Evolutionary conservation across 1,140 invertebrate species (phyloP).

Genomic region (Scylla paramamosain): DNA sequence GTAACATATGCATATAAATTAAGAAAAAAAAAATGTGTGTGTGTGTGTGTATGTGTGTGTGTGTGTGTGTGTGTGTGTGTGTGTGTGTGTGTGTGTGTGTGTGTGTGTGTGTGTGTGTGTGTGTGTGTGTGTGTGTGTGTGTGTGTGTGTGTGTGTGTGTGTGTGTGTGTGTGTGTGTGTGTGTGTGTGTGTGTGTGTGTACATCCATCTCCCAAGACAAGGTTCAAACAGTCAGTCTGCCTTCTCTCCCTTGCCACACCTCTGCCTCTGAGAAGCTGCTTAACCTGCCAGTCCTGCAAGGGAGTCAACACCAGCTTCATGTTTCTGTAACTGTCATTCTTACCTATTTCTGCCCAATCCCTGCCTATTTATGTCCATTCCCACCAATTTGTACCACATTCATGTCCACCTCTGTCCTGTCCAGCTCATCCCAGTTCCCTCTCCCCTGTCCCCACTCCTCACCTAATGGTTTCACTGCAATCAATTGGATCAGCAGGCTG

Average conservation of each 20-base stretch:
- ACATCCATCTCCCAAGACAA: not conserved
- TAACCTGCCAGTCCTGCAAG: not conserved
- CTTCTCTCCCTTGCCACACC: not conserved
- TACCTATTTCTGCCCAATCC: too few relatives aligned
- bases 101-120: not conserved
- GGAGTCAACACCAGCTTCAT: slow-evolving; percentile 11
- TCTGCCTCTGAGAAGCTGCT: not conserved
- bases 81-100: not conserved
- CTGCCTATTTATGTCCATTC: too few relatives aligned
- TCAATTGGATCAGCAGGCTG: not conserved
- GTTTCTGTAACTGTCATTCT: not conserved
- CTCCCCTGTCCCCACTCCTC: not conserved
- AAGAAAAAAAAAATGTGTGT: not conserved
- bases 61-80: not conserved
- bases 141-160: not conserved
- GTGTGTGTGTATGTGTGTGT: too few relatives aligned
- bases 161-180: too few relatives aligned
- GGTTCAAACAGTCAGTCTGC: not conserved
- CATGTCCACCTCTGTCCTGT: too few relatives aligned
- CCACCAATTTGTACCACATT: too few relatives aligned
- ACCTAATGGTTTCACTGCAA: not conserved
- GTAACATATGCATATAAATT: not conserved
- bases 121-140: not conserved
- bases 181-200: not conserved
- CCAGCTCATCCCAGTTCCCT: too few relatives aligned